Evolutionary conservation across 1,140 invertebrate genomes (phyloP), one percentile per base, ranked within the genome.

Genomic region (Drosophila santomea): DNA sequence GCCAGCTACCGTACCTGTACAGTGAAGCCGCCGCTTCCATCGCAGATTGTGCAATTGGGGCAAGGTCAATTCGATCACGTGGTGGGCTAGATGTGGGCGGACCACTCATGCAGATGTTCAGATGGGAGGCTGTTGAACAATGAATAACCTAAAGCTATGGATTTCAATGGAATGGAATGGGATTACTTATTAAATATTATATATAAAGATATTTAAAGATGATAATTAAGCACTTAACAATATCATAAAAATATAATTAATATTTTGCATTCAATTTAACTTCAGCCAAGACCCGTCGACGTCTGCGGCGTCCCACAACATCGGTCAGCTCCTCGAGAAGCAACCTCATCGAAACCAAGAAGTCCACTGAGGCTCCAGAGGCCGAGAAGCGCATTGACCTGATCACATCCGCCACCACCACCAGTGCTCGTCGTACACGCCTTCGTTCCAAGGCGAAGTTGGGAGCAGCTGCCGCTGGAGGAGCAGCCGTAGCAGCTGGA

Each of bases 381-480:
- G 90, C 82, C n/a, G 90, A 90, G 93, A 91, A 93, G 93, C 73
- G 93, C 90, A 84, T 93, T 90, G 94, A 96, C 93, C 94, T 96
- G 94, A 94, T 95, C 75, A 93, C 94, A 7, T 75, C 80, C 12
- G 78, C 89, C 11, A 84, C 90, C 10, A 83, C 88, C n/a, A 68
- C 71, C 43, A 94, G 94, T 93, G 93, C 95, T 93, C 90, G 94
- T 94, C 92, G 94, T 94, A 92, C 95, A 44, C 95, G 96, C 82
- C 93, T 96, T n/a, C 94, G 95, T 78, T 93, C 94, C 45, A 94
- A 95, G 83, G 91, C 91, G 23, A 92, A 92, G 67, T 32, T 89
- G 73, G 93, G 95, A 69, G 93, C 94, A 93, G 92, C 94, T 78
- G 62, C 93, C 93, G 93, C 93, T 92, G 93, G 93, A 94, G 93